These are phyloP conservation scores for Euwallacea fornicatus DNA, from an alignment of 1,140 invertebrate species.

Conservation along the genomic window DNA sequence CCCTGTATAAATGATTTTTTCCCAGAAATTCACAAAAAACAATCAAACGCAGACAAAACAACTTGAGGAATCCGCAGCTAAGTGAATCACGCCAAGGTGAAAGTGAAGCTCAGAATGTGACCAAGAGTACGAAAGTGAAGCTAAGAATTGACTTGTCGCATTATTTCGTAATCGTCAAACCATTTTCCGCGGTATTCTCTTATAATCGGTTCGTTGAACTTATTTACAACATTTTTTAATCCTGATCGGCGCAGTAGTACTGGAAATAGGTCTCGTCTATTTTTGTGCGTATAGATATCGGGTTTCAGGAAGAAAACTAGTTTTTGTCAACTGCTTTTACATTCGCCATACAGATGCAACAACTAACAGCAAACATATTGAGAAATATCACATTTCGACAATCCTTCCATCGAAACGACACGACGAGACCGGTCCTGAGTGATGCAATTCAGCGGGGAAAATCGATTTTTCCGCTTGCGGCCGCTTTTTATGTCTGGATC, in stretches of 20 bases:
- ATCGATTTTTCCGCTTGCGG: too few relatives aligned
- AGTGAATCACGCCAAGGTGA: constrained; percentile 4
- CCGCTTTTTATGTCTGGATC: too few relatives aligned
- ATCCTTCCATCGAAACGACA: too few relatives aligned
- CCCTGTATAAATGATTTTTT: too few relatives aligned
- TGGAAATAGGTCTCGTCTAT: constrained; percentile 1
- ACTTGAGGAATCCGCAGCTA: neutral
- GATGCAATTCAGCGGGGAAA: too few relatives aligned
- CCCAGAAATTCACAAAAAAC: too few relatives aligned
- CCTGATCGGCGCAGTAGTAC: neutral
- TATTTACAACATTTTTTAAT: constrained; percentile 4
- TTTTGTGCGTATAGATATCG: neutral
- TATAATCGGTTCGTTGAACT: constrained; percentile 3
- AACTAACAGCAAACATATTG: too few relatives aligned
- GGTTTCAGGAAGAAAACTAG: constrained; percentile 2
- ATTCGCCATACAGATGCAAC: neutral
- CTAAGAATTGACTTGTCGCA: constrained; percentile 8
- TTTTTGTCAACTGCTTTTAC: neutral
- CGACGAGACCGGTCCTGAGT: too few relatives aligned
- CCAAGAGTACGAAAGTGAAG: neutral
- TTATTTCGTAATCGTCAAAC: constrained; percentile 6
- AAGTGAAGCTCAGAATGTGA: neutral
- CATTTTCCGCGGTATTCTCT: constrained; percentile 8
- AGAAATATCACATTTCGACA: too few relatives aligned
- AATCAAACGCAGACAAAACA: too few relatives aligned